Evolutionary conservation across 2,113 vertebrate species (phyloP), one percentile per base, ranked within the genome.

Genomic region (Hiodon alosoides): DNA sequence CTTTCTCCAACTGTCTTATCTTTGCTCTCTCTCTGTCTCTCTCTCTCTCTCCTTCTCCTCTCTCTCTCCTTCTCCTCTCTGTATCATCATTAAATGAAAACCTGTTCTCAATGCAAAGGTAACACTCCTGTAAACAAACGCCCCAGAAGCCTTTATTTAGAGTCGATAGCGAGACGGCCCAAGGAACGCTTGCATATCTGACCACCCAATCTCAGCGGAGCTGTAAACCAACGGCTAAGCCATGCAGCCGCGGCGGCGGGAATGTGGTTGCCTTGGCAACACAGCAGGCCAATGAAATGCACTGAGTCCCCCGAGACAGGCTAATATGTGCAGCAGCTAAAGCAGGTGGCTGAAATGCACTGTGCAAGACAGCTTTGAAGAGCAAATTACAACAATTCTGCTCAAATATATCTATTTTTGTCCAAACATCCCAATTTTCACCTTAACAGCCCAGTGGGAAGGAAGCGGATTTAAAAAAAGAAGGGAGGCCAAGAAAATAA

Each of bases 181-280:
- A 72, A 73, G 71, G 76, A 59, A 59, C 48, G 4, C 67, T 73
- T 67, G 48, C 71, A 77, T 84, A 87, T 75, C 85, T 84, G 67
- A 81, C 80, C 83, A 78, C 76, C 84, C 79, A 81, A 85, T 79
- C 72, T 81, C 70, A 75, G 75, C 77, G 83, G 85, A 87, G 80
- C 82, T 89, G 77, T 80, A 84, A 87, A 89, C 81, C 81, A 81
- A 80, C 79, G 82, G 81, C 84, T 82, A 81, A 84, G 80, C 82
- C 79, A 81, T 46, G 80, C 3, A 90, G 79, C 66, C 0, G 86
- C 57, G 51, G 67, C 48, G 84, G 82, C 46, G 88, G 83, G 79
- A 87, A 87, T 79, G 86, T 10, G 82, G 91, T 93, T 92, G 87
- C 89, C 91, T 85, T 90, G 87, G 90, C 75, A 91, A 93, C 90